Evolutionary conservation across 35 echinoderm and acorn worm species (phyloP).

Genomic region (Strongylocentrotus purpuratus): DNA sequence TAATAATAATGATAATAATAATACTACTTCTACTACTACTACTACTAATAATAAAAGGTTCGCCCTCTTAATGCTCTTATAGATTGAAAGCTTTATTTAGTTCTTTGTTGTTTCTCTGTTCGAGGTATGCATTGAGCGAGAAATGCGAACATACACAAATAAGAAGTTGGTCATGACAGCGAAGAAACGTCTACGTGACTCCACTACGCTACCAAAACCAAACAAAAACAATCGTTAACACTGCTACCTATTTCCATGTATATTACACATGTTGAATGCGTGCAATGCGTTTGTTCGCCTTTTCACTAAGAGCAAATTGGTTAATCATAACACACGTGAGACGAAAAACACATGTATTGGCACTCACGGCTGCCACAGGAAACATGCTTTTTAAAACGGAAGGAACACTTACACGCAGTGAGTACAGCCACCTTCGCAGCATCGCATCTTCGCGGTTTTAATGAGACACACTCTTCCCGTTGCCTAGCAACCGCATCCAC

Average conservation of each 20-base stretch:
- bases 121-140: background rate
- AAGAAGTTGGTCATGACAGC: background rate
- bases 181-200: background rate
- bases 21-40: too few species aligned
- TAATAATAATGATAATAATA: too few species aligned
- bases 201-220: background rate
- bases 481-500: conserved; percentile 26
- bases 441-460: background rate
- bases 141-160: background rate
- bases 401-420: background rate
- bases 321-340: background rate
- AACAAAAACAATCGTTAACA: background rate
- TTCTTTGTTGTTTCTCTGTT: too few species aligned
- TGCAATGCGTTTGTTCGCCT: background rate
- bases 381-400: background rate
- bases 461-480: conserved; percentile 1
- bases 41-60: too few species aligned
- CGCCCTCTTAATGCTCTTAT: too few species aligned
- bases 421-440: background rate
- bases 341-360: background rate
- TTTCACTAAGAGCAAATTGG: background rate
- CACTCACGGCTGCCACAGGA: background rate
- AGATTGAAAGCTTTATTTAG: too few species aligned
- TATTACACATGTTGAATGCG: background rate
- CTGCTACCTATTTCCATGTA: background rate